Evolutionary conservation across 1,140 invertebrate species (phyloP).

Genomic region (Camponotus floridanus): DNA sequence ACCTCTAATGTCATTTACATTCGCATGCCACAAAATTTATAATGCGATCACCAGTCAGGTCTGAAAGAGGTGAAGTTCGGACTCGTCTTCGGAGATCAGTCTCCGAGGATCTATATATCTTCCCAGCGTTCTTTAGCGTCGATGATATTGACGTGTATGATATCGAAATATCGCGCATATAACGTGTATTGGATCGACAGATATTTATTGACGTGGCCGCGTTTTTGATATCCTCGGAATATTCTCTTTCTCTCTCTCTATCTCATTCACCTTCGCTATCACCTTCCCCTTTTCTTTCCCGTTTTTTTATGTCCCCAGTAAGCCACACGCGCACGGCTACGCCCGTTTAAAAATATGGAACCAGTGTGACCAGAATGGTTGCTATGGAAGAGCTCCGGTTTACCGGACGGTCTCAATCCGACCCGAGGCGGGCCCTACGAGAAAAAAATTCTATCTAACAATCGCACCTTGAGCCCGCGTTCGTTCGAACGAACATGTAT

Average conservation of each 20-base stretch:
- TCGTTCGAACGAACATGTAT: constrained; percentile 11
- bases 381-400: constrained; percentile 86
- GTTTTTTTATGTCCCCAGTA: constrained; percentile 80
- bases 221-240: constrained; percentile 40
- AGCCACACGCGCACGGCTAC: constrained; percentile 83
- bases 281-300: constrained; percentile 1
- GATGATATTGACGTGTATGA: constrained; percentile 39
- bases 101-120: not conserved
- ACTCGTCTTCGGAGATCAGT: not conserved
- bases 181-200: constrained; percentile 54
- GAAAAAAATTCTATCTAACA: constrained; percentile 14
- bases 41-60: not conserved
- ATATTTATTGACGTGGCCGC: constrained; percentile 51
- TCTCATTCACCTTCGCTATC: not conserved
- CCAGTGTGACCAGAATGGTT: constrained; percentile 87
- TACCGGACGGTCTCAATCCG: constrained; percentile 82
- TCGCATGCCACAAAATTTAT: not conserved
- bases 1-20: not conserved
- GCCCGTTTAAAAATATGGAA: constrained; percentile 86
- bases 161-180: constrained; percentile 32
- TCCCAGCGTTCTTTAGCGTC: constrained; percentile 1
- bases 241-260: constrained; percentile 2
- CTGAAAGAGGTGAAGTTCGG: constrained; percentile 44
- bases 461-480: constrained; percentile 32
- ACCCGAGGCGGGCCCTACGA: constrained; percentile 77